Percentiles rank a stretch among this genome's conserved stretches.
phyloP scores from a whole-genome alignment of 2,113 vertebrate genomes.

The Canis aureus region DNA sequence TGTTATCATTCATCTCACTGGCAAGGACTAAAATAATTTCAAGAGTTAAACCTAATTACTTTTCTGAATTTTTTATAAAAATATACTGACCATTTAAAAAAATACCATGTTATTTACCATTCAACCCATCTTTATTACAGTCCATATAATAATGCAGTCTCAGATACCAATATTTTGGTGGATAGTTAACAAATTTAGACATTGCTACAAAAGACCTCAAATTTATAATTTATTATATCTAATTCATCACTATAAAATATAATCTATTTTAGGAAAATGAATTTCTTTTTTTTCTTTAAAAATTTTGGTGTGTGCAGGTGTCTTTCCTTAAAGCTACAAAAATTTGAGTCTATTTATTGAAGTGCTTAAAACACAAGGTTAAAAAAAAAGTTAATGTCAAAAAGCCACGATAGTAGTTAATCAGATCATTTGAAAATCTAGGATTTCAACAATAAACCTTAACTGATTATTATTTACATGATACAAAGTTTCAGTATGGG shows the following conservation, averaged over 20 bases:
- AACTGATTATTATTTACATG: background rate
- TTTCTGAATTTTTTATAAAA: slow-evolving; percentile 19
- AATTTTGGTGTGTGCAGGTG: background rate
- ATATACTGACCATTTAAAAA: background rate
- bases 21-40: background rate
- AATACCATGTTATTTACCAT: background rate
- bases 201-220: background rate
- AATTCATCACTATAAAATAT: background rate
- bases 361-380: background rate
- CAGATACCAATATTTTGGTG: background rate
- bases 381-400: background rate
- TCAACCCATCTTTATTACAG: background rate
- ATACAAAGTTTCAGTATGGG: background rate
- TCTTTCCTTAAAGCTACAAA: background rate
- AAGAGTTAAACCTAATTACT: background rate
- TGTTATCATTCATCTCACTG: background rate
- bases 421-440: background rate
- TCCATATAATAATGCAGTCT: background rate
- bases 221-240: background rate
- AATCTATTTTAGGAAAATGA: background rate
- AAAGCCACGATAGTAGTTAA: background rate
- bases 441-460: background rate
- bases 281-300: background rate
- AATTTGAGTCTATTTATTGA: background rate
- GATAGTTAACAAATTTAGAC: background rate